Percentiles rank a stretch among this genome's conserved stretches.
Evolutionary conservation across 2,888 invertebrate genomes (phyloP).

Genomic region (Lepidochrysops patricia): DNA sequence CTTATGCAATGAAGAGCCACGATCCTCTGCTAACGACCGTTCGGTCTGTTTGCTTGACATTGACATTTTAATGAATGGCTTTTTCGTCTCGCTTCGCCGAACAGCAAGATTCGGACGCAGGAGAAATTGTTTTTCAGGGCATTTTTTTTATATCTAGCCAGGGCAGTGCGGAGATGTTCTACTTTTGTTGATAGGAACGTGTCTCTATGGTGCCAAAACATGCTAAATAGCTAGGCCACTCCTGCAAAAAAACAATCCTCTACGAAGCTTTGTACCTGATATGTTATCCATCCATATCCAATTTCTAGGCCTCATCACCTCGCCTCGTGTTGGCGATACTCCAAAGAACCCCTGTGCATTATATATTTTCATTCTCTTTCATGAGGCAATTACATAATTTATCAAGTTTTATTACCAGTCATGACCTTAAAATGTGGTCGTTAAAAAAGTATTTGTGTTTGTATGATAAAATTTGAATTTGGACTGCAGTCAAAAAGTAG

Average conservation of each 20-base stretch:
- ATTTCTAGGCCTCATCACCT: background rate
- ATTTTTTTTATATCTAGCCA: conserved; percentile 2
- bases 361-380: background rate
- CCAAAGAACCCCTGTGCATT: conserved; percentile 1
- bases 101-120: conserved; percentile 13
- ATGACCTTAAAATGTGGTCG: background rate
- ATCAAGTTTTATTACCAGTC: conserved; percentile 3
- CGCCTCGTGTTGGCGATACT: background rate
- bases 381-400: conserved; percentile 4
- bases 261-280: background rate
- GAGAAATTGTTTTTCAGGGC: conserved; percentile 13
- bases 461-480: background rate
- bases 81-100: conserved; percentile 19
- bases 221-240: background rate
- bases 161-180: background rate
- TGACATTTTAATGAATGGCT: conserved; percentile 25
- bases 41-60: conserved; percentile 24
- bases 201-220: background rate
- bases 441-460: background rate
- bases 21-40: conserved; percentile 22
- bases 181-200: conserved; percentile 1
- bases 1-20: conserved; percentile 22
- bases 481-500: background rate
- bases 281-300: background rate
- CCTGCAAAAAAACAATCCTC: background rate